A percentile compares a stretch with the other conserved stretches of the same genome.
phyloP scores from a whole-genome alignment of 2,888 invertebrate genomes.

The Cryptocephalus primarius region DNA sequence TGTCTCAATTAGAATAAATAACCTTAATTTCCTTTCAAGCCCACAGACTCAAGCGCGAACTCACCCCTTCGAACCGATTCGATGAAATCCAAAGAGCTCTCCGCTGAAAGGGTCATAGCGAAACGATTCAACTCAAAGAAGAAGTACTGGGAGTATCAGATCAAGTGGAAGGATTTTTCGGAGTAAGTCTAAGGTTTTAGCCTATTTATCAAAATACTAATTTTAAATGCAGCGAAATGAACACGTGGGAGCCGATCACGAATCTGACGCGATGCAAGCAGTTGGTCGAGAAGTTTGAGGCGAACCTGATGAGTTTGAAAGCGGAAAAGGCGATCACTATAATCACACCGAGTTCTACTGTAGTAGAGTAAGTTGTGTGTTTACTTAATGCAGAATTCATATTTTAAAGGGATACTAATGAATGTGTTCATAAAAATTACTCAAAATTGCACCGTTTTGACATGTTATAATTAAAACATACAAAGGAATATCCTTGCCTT shows the following conservation, averaged over 20 bases:
- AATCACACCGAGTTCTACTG: slow-evolving; percentile 3
- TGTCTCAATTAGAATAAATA: background rate
- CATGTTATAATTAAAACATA: no score
- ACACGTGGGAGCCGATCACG: slow-evolving; percentile 75
- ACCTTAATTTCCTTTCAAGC: slow-evolving; percentile 5
- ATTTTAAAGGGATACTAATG: no score
- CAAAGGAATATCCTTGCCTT: no score
- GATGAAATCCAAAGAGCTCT: slow-evolving; percentile 46
- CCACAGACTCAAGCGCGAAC: slow-evolving; percentile 13
- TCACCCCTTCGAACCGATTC: slow-evolving; percentile 15
- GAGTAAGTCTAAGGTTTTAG: slow-evolving; percentile 33
- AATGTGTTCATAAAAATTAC: no score
- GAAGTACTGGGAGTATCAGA: slow-evolving; percentile 69
- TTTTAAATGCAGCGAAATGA: slow-evolving; percentile 49
- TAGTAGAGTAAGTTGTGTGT: background rate
- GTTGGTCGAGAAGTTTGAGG: slow-evolving; percentile 70
- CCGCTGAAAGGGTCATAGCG: slow-evolving; percentile 74
- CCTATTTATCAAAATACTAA: background rate
- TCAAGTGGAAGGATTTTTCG: slow-evolving; percentile 76
- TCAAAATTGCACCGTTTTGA: no score
- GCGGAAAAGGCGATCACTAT: slow-evolving; percentile 26
- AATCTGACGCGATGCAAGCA: slow-evolving; percentile 68
- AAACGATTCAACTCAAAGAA: slow-evolving; percentile 69
- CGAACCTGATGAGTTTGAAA: slow-evolving; percentile 64
- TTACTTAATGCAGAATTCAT: no score